Conservation (phyloP, 2,797 vertebrate species). For the Carapus acus region DNA sequence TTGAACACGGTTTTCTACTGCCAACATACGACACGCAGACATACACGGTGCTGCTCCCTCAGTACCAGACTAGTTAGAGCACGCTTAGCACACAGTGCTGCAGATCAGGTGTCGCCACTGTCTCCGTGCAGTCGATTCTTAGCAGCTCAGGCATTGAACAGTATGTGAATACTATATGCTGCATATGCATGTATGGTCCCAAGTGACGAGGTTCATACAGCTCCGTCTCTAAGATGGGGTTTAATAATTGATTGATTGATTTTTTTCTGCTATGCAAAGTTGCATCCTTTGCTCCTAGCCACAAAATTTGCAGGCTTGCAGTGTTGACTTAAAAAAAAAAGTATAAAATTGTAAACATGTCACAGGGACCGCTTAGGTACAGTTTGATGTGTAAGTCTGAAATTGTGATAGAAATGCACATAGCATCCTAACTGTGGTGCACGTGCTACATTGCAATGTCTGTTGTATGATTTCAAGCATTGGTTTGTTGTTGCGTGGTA, state of each 20-base stretch:
- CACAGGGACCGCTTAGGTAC: neutral
- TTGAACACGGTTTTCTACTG: no score
- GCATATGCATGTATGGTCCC: no score
- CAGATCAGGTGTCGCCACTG: no score
- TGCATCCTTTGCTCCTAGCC: slow-evolving; percentile 4
- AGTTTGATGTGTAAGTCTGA: slow-evolving; percentile 6
- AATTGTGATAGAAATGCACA: slow-evolving; percentile 1
- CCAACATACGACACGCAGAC: no score
- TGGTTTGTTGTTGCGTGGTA: no score
- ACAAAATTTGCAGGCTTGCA: slow-evolving; percentile 24
- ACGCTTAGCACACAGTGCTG: no score
- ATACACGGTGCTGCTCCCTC: no score
- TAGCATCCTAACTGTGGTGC: neutral
- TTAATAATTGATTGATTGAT: neutral
- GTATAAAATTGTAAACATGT: slow-evolving; percentile 6
- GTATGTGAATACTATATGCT: slow-evolving; percentile 10
- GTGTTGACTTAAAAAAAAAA: slow-evolving; percentile 14
- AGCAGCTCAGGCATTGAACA: neutral
- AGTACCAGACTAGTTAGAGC: no score
- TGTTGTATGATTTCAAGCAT: no score
- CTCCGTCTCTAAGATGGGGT: slow-evolving; percentile 9
- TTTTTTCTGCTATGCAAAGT: slow-evolving; percentile 38
- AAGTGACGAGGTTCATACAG: no score
- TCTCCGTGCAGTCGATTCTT: neutral
- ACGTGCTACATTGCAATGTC: neutral